Conservation (phyloP, 1,140 invertebrate genomes). For the Panagrolaimus sp. region DNA sequence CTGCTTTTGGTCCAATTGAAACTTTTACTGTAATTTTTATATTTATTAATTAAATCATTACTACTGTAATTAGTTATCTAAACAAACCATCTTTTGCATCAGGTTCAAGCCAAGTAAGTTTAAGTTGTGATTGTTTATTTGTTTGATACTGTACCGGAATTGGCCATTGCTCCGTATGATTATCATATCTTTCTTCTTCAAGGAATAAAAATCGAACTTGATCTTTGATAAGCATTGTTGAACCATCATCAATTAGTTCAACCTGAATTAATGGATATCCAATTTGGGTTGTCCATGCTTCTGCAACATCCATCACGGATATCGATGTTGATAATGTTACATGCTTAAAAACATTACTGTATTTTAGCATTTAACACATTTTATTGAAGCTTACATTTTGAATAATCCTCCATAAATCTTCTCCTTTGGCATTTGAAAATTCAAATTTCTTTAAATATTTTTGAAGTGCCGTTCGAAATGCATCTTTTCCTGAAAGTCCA, state of each 20-base stretch:
- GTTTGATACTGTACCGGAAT: constrained; percentile 43
- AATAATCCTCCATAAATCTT: constrained; percentile 47
- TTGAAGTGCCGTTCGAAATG: constrained; percentile 39
- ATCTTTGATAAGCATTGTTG: constrained; percentile 32
- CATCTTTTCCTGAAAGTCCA: constrained; percentile 36
- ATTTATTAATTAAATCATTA: neutral
- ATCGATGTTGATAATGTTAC: constrained; percentile 28
- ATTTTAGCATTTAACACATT: too few species aligned
- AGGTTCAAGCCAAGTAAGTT: constrained; percentile 30
- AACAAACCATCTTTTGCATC: constrained; percentile 25
- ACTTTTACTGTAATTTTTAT: constrained; percentile 6
- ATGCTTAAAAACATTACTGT: constrained; percentile 35
- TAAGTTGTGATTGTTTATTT: constrained; percentile 11
- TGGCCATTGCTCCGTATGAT: constrained; percentile 34
- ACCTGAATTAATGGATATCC: constrained; percentile 48
- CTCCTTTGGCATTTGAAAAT: constrained; percentile 41
- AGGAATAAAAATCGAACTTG: constrained; percentile 41
- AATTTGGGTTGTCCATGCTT: constrained; percentile 46
- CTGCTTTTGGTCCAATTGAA: neutral
- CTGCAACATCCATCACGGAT: constrained; percentile 33
- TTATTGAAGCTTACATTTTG: constrained; percentile 34
- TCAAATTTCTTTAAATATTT: constrained; percentile 48
- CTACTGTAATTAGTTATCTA: neutral
- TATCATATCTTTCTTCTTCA: constrained; percentile 33
- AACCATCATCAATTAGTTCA: constrained; percentile 24